These are phyloP conservation scores for Eristalis intricaria DNA, from an alignment of 2,888 invertebrate genomes.

Conservation along the genomic window DNA sequence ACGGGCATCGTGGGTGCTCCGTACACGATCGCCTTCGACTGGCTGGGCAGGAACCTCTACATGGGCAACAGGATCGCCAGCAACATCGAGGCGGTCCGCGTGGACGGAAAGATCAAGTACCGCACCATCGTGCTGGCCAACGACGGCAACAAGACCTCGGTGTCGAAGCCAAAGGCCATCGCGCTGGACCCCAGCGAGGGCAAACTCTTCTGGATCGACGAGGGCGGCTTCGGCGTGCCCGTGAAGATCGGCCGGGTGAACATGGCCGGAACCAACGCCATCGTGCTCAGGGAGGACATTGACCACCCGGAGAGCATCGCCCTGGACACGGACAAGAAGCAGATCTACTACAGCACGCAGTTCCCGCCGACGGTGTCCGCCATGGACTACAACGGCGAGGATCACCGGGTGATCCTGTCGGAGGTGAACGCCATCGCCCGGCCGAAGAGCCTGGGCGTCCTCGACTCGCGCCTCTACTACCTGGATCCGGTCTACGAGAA, in stretches of 20 bases:
- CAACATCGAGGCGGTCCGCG: conserved; percentile 93
- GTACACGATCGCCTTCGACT: conserved; percentile 96
- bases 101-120: conserved; percentile 92
- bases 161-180: conserved; percentile 93
- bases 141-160: conserved; percentile 91
- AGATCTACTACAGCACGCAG: conserved; percentile 93
- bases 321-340: conserved; percentile 90
- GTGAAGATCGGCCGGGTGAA: conserved; percentile 94
- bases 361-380: conserved; percentile 87
- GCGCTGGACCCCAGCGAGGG: conserved; percentile 97
- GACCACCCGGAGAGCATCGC: conserved; percentile 92
- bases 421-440: conserved; percentile 87
- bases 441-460: conserved; percentile 91
- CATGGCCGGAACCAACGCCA: conserved; percentile 94
- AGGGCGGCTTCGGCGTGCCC: conserved; percentile 94
- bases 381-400: conserved; percentile 88
- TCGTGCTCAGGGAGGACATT: conserved; percentile 87
- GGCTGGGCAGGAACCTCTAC: conserved; percentile 97
- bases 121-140: conserved; percentile 94
- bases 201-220: conserved; percentile 97
- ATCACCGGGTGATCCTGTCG: conserved; percentile 86
- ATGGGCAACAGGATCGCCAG: conserved; percentile 94
- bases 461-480: conserved; percentile 91
- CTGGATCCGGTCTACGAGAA: conserved; percentile 95
- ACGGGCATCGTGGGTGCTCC: conserved; percentile 95